Evolutionary conservation across 2,797 vertebrate species (phyloP), one percentile per base, ranked within the genome.

Genomic region (Chloroceryle inda): DNA sequence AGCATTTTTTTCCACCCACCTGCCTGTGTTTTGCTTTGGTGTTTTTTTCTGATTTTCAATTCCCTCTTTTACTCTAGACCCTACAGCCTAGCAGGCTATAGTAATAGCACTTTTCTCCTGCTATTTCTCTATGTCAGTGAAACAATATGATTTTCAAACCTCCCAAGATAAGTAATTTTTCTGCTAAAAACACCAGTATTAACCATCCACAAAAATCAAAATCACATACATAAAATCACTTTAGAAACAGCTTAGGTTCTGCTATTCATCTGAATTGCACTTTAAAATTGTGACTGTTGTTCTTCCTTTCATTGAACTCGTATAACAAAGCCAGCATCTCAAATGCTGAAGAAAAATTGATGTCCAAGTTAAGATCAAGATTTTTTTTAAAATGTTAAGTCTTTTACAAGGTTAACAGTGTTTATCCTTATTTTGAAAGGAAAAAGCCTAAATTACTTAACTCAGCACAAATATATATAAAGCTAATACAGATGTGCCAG

Each of bases 31-130:
- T 82, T 77, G 73, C 53, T 92, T 96, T 76, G 53, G 29, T 58
- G 27, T 33, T 80, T 52, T 94, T 52, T 42, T 81, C 59, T 50
- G 89, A 94, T 93, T 97, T 95, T 94, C 85, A 96, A 52, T 95
- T 80, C 87, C 35, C 47, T 88, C 2, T 92, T 96, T 95, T 85
- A 92, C 67, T 79, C 33, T 85, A 20, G 88, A 66, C 69, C 85
- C 74, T 97, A 68, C 91, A 96, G 94, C 61, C 58, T 96, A 88
- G 83, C 69, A 82, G 74, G 37, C 81, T 89, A 74, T 92, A 33
- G 68, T 58, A 96, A 86, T 80, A 47, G 40, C 31, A 49, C 38
- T 93, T 68, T 33, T 80, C 33, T 44, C 59, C 73, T 64, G 56
- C 61, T 95, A 21, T 89, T 96, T 72, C 72, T 91, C 33, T 74